These are phyloP conservation scores for Corythucha ciliata DNA, from an alignment of 2,888 invertebrate species.

Conservation along the genomic window DNA sequence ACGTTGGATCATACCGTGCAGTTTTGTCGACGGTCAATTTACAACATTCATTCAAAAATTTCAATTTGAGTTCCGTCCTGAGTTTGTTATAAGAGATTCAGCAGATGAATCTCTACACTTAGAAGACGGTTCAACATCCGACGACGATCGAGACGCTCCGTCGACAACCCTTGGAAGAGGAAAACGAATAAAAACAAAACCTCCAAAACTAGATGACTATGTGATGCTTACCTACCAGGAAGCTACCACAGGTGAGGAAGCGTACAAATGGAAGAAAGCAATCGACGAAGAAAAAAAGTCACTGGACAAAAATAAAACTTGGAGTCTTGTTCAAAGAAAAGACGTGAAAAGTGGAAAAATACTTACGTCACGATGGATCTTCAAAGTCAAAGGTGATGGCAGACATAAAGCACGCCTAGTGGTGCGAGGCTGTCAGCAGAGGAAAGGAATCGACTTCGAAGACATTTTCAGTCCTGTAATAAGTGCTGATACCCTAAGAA, in stretches of 20 bases:
- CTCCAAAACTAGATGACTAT: no score
- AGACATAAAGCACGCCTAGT: conserved; percentile 35
- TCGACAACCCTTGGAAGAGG: no score
- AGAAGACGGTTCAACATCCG: no score
- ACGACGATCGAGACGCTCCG: no score
- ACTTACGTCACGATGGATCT: conserved; percentile 36
- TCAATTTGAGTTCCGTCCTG: no score
- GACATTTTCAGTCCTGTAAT: conserved; percentile 36
- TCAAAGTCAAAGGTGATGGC: conserved; percentile 30
- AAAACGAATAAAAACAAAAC: no score
- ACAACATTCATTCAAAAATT: no score
- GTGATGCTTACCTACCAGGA: conserved; percentile 25
- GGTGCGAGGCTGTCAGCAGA: conserved; percentile 34
- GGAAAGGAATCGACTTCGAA: conserved; percentile 33
- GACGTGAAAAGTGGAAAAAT: conserved; percentile 14
- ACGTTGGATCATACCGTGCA: no score
- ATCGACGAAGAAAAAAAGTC: conserved; percentile 34
- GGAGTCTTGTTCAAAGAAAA: conserved; percentile 30
- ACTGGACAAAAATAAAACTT: conserved; percentile 31
- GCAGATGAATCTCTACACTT: no score
- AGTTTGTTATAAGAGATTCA: no score
- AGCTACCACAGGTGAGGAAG: conserved; percentile 19
- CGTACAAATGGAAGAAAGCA: conserved; percentile 25
- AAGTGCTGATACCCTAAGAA: conserved; percentile 31
- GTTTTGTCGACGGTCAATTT: no score